Evolutionary conservation across 1,140 invertebrate genomes (phyloP), one percentile per base, ranked within the genome.

Genomic region (Pachypeltis micranthus): DNA sequence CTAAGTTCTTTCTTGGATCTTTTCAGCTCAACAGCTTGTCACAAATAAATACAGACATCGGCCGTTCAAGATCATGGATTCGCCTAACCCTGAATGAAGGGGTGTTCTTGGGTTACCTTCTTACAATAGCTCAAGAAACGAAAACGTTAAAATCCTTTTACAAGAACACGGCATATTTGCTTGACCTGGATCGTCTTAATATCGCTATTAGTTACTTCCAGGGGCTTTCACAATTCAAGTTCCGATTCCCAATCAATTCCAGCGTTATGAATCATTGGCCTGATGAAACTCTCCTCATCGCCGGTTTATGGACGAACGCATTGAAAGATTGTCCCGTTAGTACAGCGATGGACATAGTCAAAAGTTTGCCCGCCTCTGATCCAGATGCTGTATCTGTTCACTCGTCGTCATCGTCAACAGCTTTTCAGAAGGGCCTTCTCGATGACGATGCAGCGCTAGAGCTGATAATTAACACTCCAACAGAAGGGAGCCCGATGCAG

Each of bases 181-280:
- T 88, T 68, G 90, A 94, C 70, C 66, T 74, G 12, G 89, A 93
- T 66, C 77, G 84, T n/a, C 75, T 91, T 31, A 88, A 92, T 70
- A 82, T 91, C 1, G 82, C 86, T 4, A 82, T 86, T 68, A 80
- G 81, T 68, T 75, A 90, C 3, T 76, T 94, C 39, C 84, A 88
- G 70, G 88, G 85, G 34, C 72, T 94, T n/a, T 86, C 90, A 70
- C 76, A 80, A 26, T 83, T 85, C 71, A 74, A 79, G 26, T 95
- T 96, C 72, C 80, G 87, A 63, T 74, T 96, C 61, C 87, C 89
- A 1, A 87, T 82, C 64, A 96, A 96, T 78, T 90, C 90, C 0
- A 91, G 87, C 70, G 72, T 93, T 4, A 74, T 97, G 0, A 97
- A 98, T 75, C 82, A 81, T 39, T 98, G 93, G 93, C 86, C 85